A percentile compares a stretch with the other conserved stretches of the same genome.
These are phyloP conservation scores for Gallinago jamesoni DNA, from an alignment of 2,113 vertebrate genomes.

Conservation along the genomic window DNA sequence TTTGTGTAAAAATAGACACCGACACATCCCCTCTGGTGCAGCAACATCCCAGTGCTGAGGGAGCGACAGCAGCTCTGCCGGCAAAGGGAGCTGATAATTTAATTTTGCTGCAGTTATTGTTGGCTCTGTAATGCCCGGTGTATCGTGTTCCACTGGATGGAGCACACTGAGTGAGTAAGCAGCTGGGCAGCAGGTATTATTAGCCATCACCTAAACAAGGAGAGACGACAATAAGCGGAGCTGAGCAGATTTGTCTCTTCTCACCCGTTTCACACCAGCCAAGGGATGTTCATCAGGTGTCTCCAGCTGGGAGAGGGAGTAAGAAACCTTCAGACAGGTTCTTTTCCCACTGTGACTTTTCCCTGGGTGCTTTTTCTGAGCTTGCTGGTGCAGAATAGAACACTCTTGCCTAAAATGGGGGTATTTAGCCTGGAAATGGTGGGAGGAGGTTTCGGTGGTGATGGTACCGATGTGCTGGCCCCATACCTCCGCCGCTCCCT, in stretches of 20 bases:
- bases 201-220: background rate
- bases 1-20: background rate
- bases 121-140: background rate
- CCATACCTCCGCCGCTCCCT: background rate
- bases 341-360: background rate
- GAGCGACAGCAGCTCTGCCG: background rate
- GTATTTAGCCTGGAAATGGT: background rate
- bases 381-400: background rate
- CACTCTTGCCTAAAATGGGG: background rate
- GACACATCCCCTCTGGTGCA: background rate
- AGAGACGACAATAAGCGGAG: background rate
- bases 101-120: conserved; percentile 1
- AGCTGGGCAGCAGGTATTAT: background rate
- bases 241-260: background rate
- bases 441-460: background rate
- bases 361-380: background rate
- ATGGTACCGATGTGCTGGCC: background rate
- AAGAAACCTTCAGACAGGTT: background rate
- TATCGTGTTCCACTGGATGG: conserved; percentile 40
- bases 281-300: background rate
- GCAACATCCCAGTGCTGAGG: background rate
- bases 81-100: conserved; percentile 5
- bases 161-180: background rate
- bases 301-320: background rate
- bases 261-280: background rate